Conservation (phyloP, 2,113 vertebrate species). For the Grallaria varia region DNA sequence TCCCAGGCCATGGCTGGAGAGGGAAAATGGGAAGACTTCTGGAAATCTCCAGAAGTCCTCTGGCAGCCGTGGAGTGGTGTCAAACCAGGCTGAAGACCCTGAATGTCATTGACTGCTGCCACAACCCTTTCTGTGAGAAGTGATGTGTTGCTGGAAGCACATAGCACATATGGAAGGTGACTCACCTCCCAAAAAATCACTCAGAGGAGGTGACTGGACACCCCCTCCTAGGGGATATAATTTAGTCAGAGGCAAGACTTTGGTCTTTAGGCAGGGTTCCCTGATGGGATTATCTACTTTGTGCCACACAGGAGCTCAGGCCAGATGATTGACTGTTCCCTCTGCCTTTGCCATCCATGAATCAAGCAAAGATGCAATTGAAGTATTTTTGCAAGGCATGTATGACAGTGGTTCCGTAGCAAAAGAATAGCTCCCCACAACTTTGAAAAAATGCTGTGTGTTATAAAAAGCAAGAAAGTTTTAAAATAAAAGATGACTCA, state of each 20-base stretch:
- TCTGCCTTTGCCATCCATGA: background rate
- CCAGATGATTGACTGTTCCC: background rate
- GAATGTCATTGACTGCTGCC: background rate
- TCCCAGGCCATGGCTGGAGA: background rate
- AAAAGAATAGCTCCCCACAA: background rate
- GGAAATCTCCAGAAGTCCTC: background rate
- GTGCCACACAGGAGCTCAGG: background rate
- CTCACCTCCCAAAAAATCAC: background rate
- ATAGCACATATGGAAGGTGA: rapidly evolving
- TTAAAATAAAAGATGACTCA: background rate
- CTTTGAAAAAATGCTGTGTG: background rate
- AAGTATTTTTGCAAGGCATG: background rate
- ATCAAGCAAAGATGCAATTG: background rate
- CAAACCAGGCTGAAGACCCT: background rate
- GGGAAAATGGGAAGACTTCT: background rate
- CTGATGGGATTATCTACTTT: background rate
- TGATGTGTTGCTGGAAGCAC: background rate
- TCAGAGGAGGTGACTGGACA: background rate
- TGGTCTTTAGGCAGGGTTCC: background rate
- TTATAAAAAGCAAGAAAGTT: background rate
- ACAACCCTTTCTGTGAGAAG: background rate
- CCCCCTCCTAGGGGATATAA: background rate
- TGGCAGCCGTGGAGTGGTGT: background rate
- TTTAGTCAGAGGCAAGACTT: background rate
- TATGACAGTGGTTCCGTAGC: background rate